Percentiles rank a stretch among this genome's conserved stretches.
Conservation (phyloP, 1,140 invertebrate species). For the Drosophila burlai region DNA sequence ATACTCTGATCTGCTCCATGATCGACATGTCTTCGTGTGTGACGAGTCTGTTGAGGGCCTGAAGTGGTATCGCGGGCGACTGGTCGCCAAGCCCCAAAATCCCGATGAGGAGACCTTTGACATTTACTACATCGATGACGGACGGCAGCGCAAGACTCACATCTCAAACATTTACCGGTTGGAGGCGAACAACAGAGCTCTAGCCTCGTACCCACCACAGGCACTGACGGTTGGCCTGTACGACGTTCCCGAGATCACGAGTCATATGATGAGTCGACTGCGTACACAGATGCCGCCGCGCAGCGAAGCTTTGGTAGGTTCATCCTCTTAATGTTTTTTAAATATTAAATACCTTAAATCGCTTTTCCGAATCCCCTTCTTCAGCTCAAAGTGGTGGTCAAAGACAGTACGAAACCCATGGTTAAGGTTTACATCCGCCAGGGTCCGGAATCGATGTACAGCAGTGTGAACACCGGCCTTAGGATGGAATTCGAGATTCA, state of each 20-base stretch:
- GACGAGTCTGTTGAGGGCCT: constrained; percentile 50
- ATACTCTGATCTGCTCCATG: constrained; percentile 62
- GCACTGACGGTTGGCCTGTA: constrained; percentile 69
- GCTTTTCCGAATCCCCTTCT: not conserved
- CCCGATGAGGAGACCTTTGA: constrained; percentile 67
- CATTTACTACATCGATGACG: constrained; percentile 79
- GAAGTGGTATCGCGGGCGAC: constrained; percentile 78
- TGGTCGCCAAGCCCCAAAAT: constrained; percentile 52
- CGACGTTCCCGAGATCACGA: constrained; percentile 70
- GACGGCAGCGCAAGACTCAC: constrained; percentile 68
- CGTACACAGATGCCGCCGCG: constrained; percentile 65
- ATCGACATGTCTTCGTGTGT: constrained; percentile 76
- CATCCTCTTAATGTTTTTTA: not conserved
- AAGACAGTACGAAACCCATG: constrained; percentile 49
- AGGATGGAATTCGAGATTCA: constrained; percentile 76
- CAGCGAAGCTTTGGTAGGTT: constrained; percentile 69
- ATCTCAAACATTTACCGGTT: constrained; percentile 81
- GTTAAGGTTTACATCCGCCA: constrained; percentile 69
- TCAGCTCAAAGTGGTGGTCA: constrained; percentile 68
- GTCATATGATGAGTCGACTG: constrained; percentile 64
- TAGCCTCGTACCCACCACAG: constrained; percentile 73
- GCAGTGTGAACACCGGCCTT: constrained; percentile 74
- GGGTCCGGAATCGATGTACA: constrained; percentile 55
- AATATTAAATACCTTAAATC: not conserved
- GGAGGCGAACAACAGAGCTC: constrained; percentile 76